phyloP scores from a whole-genome alignment of 2,797 vertebrate genomes.

The Coluber constrictor region DNA sequence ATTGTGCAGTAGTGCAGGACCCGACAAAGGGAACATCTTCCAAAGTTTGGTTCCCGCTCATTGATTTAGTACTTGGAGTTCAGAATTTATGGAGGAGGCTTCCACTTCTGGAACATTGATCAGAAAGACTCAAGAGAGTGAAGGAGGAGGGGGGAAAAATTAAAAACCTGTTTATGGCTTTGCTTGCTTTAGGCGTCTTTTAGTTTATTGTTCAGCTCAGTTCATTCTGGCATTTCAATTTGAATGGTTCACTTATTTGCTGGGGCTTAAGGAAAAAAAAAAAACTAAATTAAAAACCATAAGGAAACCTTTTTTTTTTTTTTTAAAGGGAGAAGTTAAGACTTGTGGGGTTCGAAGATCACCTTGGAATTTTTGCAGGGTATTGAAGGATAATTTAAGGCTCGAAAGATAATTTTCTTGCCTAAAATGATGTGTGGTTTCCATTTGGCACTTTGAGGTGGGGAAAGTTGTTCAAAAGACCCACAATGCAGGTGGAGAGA shows the following conservation, averaged over 20 bases:
- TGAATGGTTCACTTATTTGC: constrained; percentile 70
- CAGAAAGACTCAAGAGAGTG: constrained; percentile 74
- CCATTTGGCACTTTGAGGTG: fast-evolving
- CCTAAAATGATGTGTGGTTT: constrained; percentile 36
- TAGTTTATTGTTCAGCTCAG: constrained; percentile 78
- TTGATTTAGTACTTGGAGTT: constrained; percentile 77
- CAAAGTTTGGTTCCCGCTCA: constrained; percentile 43
- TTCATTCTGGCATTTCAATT: constrained; percentile 72
- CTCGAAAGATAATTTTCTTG: neutral
- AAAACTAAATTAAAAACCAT: constrained; percentile 63
- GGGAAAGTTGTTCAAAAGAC: neutral
- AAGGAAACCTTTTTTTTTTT: constrained; percentile 44
- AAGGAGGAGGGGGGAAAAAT: constrained; percentile 64
- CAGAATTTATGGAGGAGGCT: constrained; percentile 73
- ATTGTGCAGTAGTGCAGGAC: neutral
- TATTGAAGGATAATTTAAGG: constrained; percentile 62
- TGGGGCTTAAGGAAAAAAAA: constrained; percentile 66
- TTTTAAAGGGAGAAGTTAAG: constrained; percentile 44
- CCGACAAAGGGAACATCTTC: constrained; percentile 19
- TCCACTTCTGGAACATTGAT: constrained; percentile 75
- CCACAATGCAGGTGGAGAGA: constrained; percentile 54
- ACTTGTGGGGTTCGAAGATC: constrained; percentile 52
- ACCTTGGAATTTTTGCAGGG: constrained; percentile 59
- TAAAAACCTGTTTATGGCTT: constrained; percentile 82
- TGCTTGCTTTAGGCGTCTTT: constrained; percentile 78